Conservation (phyloP, 2,797 vertebrate species). For the Gymnothorax reevesii region DNA sequence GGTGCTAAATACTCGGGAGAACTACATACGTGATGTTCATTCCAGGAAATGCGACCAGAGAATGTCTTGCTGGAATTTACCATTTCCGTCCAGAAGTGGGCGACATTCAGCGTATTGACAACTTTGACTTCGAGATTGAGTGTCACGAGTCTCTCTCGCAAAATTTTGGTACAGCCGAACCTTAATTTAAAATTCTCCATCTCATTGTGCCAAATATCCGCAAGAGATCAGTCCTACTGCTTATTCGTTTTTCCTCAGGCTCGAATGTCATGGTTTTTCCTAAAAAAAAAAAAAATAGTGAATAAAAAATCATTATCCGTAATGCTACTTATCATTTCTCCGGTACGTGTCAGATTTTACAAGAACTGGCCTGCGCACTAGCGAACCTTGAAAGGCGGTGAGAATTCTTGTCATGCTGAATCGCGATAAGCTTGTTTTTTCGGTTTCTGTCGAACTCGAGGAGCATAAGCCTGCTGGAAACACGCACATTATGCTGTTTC, state of each 20-base stretch:
- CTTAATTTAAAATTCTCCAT: too few species aligned
- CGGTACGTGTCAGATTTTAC: background rate
- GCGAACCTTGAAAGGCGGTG: background rate
- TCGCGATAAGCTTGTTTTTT: background rate
- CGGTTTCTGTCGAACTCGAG: background rate
- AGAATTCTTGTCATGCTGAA: background rate
- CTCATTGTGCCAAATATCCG: constrained; percentile 1
- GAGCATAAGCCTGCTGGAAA: background rate
- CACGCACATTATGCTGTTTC: background rate
- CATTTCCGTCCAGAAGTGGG: background rate
- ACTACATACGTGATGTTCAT: background rate
- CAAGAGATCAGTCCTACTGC: background rate
- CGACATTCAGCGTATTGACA: background rate
- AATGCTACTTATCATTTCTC: too few species aligned
- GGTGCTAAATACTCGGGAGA: constrained; percentile 7
- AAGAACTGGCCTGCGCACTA: background rate
- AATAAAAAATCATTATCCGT: background rate
- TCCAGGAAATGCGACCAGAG: background rate
- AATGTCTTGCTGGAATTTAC: constrained; percentile 1
- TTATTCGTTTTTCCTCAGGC: background rate
- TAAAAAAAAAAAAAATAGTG: too few species aligned
- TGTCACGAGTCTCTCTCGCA: background rate
- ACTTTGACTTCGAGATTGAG: background rate
- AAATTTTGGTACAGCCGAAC: too few species aligned
- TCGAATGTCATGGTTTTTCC: background rate